Evolutionary conservation across 2,797 vertebrate genomes (phyloP).

Genomic region (Ctenosaura bakeri): DNA sequence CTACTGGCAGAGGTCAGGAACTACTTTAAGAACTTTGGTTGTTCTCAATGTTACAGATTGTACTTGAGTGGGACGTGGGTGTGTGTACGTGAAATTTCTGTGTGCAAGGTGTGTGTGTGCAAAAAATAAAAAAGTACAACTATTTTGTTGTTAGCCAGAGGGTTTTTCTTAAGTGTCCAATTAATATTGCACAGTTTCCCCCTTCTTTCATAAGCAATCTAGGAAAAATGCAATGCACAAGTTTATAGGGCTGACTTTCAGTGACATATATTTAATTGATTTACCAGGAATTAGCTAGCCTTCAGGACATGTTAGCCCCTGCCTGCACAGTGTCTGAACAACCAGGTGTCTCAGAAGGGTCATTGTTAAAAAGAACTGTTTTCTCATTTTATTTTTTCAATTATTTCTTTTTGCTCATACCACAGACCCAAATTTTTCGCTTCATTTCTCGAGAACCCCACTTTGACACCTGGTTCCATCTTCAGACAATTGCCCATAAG

Average conservation of each 20-base stretch:
- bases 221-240: not conserved
- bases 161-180: not conserved
- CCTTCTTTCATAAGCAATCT: not conserved
- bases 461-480: not conserved
- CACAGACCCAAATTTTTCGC: not conserved
- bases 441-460: not conserved
- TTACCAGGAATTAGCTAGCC: not conserved
- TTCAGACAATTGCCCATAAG: not conserved
- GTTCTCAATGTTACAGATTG: not conserved
- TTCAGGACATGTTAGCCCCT: not conserved
- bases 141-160: not conserved
- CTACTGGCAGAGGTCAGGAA: not conserved
- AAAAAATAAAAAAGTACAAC: no score
- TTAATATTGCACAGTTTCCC: not conserved
- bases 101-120: no score
- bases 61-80: not conserved
- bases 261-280: not conserved
- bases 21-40: no score
- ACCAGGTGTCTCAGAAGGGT: not conserved
- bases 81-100: no score
- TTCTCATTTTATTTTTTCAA: not conserved
- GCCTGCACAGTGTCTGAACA: not conserved
- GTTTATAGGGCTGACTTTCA: not conserved
- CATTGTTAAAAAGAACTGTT: not conserved
- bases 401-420: not conserved